Evolutionary conservation across 1,140 invertebrate genomes (phyloP).

Genomic region (Drosophila bifasciata): DNA sequence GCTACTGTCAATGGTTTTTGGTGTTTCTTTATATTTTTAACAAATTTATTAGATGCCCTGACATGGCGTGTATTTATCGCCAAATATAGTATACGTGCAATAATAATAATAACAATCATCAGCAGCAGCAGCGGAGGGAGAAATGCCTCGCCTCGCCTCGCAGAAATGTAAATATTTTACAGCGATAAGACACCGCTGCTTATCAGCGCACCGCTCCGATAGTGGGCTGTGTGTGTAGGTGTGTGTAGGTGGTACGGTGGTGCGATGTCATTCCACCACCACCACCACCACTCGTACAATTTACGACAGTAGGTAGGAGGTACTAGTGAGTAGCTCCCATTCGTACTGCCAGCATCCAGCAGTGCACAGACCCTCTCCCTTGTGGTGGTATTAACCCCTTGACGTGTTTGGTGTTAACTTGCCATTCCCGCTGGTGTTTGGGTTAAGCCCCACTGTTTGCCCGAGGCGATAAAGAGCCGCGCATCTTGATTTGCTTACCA

Average conservation of each 20-base stretch:
- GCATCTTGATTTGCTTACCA: slow-evolving; percentile 56
- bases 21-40: slow-evolving; percentile 54
- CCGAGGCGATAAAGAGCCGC: slow-evolving; percentile 64
- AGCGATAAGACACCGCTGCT: slow-evolving; percentile 77
- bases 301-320: slow-evolving; percentile 38
- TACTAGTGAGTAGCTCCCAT: too few species aligned
- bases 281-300: slow-evolving; percentile 39
- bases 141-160: slow-evolving; percentile 55
- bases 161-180: slow-evolving; percentile 83
- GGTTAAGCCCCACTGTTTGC: slow-evolving; percentile 81
- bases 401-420: slow-evolving; percentile 80
- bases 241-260: slow-evolving; percentile 39
- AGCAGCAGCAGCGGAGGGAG: slow-evolving; percentile 17
- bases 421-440: slow-evolving; percentile 77
- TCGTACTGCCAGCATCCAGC: slow-evolving; percentile 32
- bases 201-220: slow-evolving; percentile 24
- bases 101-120: slow-evolving; percentile 20
- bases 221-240: slow-evolving; percentile 37
- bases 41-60: slow-evolving; percentile 54
- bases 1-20: slow-evolving; percentile 64
- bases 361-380: slow-evolving; percentile 6
- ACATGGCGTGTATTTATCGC: slow-evolving; percentile 15
- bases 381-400: slow-evolving; percentile 79
- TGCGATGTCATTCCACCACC: slow-evolving; percentile 43
- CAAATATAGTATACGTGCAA: slow-evolving; percentile 20